Evolutionary conservation across 2,113 vertebrate species (phyloP), one percentile per base, ranked within the genome.

Genomic region (Percopsis transmontana): DNA sequence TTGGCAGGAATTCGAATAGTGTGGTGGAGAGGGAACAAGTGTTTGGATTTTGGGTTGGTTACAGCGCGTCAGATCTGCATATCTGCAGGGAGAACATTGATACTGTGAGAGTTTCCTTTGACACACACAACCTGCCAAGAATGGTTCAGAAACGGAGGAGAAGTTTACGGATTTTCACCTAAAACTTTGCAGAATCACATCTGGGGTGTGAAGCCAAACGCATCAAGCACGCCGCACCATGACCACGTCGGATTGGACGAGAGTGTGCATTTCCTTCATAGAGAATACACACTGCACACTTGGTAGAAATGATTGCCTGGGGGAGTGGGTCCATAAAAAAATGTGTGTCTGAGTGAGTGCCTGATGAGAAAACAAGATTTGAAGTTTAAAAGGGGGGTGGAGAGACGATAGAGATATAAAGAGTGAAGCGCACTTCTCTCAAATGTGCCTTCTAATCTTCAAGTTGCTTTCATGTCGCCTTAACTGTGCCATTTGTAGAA

Each of bases 41-140:
- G 54, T 79, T 84, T 68, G 65, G 70, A 76, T 77, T 70, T 68
- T 81, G 77, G 66, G 74, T 76, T 47, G 60, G 73, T 83, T 76
- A 77, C 68, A 72, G 68, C 33, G 53, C 54, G 55, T 72, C 18
- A 55, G 62, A 79, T 79, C 67, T 74, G 45, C 54, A 82, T 70
- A 55, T 69, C 74, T 72, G 63, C 52, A 52, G 68, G 59, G 80
- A 76, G 41, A 16, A 21, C 27, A 40, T 61, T 60, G 40, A 27
- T 61, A 48, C 64, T 70, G 44, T 47, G 40, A 38, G 59, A 76
- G 82, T 70, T 76, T 77, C 70, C 48, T 65, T 71, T 71, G 53
- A 74, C 74, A 70, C 47, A 68, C 4, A 21, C 39, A 42, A 14
- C 16, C 38, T 44, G 19, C 40, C 58, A 45, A 45, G 42, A 4